These are phyloP conservation scores for Dione juno DNA, from an alignment of 2,888 invertebrate genomes.

Conservation along the genomic window DNA sequence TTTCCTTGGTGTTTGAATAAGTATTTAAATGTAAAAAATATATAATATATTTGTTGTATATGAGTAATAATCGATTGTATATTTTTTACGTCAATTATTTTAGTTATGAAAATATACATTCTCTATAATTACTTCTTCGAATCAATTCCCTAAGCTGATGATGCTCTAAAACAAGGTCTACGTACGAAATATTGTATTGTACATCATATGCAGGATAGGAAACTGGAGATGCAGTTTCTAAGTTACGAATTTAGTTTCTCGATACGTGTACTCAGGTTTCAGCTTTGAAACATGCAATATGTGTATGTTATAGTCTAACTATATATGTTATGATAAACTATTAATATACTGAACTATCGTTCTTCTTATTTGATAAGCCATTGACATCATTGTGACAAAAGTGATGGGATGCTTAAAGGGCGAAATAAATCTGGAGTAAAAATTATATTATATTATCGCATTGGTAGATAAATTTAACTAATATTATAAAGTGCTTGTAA, in stretches of 20 bases:
- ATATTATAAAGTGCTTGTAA: too few relatives aligned
- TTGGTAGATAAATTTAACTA: too few relatives aligned
- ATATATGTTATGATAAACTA: background rate
- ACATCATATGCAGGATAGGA: background rate
- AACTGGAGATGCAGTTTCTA: background rate
- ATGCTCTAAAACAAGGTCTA: background rate
- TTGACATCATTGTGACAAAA: too few relatives aligned
- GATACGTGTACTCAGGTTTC: background rate
- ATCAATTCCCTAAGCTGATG: background rate
- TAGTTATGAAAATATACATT: too few relatives aligned
- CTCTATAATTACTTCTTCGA: background rate
- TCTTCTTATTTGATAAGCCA: background rate
- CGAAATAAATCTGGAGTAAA: too few relatives aligned
- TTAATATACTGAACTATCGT: background rate
- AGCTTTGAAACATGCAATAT: background rate
- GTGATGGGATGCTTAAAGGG: too few relatives aligned
- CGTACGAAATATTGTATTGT: background rate
- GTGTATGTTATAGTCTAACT: background rate
- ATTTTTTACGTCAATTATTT: too few relatives aligned
- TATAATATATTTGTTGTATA: too few relatives aligned
- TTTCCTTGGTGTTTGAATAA: too few relatives aligned
- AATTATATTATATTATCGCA: too few relatives aligned
- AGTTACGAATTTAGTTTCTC: background rate
- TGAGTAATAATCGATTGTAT: too few relatives aligned
- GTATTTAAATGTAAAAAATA: too few relatives aligned